Conservation (phyloP, 2,888 invertebrate species). For the Nasonovia ribisnigri region DNA sequence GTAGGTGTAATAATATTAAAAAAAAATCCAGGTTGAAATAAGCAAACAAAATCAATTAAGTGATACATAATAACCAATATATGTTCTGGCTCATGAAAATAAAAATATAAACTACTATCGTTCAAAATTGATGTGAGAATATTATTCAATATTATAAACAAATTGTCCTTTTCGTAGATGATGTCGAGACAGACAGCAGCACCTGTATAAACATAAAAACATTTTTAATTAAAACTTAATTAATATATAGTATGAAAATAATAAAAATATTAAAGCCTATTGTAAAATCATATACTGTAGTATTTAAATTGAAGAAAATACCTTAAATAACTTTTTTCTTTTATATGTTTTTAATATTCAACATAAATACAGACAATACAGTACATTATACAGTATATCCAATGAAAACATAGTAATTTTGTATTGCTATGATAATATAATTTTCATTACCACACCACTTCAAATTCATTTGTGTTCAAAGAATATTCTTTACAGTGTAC, state of each 20-base stretch:
- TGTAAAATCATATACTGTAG: slow-evolving; percentile 27
- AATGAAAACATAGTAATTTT: slow-evolving; percentile 27
- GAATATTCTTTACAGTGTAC: slow-evolving; percentile 44
- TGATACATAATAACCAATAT: slow-evolving; percentile 54
- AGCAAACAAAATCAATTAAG: slow-evolving; percentile 44
- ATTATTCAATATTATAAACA: slow-evolving; percentile 57
- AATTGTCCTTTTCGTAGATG: slow-evolving; percentile 40
- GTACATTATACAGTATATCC: slow-evolving; percentile 19
- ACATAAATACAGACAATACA: slow-evolving; percentile 28
- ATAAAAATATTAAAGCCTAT: slow-evolving; percentile 18
- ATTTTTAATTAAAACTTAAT: slow-evolving; percentile 39
- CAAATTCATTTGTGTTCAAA: slow-evolving; percentile 14
- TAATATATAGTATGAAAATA: background rate
- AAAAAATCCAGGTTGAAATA: slow-evolving; percentile 50
- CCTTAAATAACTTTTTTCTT: slow-evolving; percentile 47
- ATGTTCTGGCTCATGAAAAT: slow-evolving; percentile 62
- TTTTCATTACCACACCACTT: slow-evolving; percentile 19
- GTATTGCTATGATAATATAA: background rate
- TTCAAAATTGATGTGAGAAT: slow-evolving; percentile 56
- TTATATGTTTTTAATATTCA: slow-evolving; percentile 39
- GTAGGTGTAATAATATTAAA: slow-evolving; percentile 51
- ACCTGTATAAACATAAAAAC: slow-evolving; percentile 56
- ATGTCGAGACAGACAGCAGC: slow-evolving; percentile 38
- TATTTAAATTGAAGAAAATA: slow-evolving; percentile 46
- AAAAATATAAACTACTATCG: slow-evolving; percentile 56